Evolutionary conservation across 2,113 vertebrate species (phyloP).

Genomic region (Beaufortia kweichowensis): DNA sequence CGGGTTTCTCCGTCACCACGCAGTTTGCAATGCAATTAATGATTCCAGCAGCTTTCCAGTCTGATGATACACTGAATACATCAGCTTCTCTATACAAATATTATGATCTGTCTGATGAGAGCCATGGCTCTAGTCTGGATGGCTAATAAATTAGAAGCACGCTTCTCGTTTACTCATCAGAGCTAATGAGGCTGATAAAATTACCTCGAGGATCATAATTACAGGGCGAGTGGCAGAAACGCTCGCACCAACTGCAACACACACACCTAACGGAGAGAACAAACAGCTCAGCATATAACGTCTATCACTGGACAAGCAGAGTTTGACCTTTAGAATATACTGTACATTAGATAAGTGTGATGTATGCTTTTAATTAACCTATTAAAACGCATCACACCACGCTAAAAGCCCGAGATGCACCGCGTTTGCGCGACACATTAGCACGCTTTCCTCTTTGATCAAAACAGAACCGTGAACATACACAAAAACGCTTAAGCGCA

Average conservation of each 20-base stretch:
- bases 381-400: background rate
- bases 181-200: slow-evolving; percentile 85
- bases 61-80: slow-evolving; percentile 62
- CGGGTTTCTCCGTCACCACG: slow-evolving; percentile 43
- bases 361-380: slow-evolving; percentile 39
- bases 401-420: background rate
- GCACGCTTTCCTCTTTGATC: background rate
- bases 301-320: slow-evolving; percentile 22
- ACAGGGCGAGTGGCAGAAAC: slow-evolving; percentile 78
- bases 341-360: slow-evolving; percentile 21
- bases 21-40: slow-evolving; percentile 62
- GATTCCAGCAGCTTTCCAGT: slow-evolving; percentile 62
- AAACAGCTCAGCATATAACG: slow-evolving; percentile 48
- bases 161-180: slow-evolving; percentile 82
- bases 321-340: slow-evolving; percentile 36
- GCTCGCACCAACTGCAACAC: slow-evolving; percentile 67
- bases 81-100: slow-evolving; percentile 77
- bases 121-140: slow-evolving; percentile 77
- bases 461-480: background rate
- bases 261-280: slow-evolving; percentile 47
- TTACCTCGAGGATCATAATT: slow-evolving; percentile 85
- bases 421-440: background rate
- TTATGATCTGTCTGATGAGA: slow-evolving; percentile 80
- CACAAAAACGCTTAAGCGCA: slow-evolving; percentile 1
- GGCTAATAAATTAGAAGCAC: slow-evolving; percentile 82